Evolutionary conservation across 2,113 vertebrate species (phyloP).

Genomic region (Pangasianodon hypophthalmus): DNA sequence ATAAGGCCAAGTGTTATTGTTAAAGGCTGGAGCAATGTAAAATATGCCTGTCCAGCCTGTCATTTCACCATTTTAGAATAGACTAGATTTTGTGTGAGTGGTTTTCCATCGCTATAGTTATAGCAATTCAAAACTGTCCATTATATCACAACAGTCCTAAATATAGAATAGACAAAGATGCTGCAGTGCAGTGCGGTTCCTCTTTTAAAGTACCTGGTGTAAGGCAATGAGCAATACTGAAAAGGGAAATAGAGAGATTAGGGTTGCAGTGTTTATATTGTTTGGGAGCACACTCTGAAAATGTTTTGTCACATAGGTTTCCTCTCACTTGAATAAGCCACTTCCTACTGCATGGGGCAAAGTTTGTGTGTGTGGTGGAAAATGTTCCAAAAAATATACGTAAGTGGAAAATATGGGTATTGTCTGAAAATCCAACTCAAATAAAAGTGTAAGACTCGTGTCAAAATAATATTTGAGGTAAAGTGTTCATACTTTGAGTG

Average conservation of each 20-base stretch:
- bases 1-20: background rate
- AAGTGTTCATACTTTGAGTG: background rate
- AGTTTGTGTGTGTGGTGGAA: background rate
- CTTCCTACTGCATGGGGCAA: background rate
- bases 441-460: background rate
- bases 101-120: conserved; percentile 14
- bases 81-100: conserved; percentile 36
- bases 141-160: conserved; percentile 2
- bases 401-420: background rate
- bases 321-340: background rate
- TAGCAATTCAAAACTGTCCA: conserved; percentile 38
- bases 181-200: conserved; percentile 11
- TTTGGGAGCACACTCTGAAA: background rate
- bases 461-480: background rate
- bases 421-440: background rate
- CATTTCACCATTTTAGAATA: conserved; percentile 19
- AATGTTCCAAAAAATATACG: background rate
- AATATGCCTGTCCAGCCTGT: background rate
- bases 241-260: conserved; percentile 7
- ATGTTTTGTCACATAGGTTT: conserved; percentile 3
- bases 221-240: conserved; percentile 15
- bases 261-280: background rate
- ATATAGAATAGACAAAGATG: conserved; percentile 19
- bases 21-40: conserved; percentile 6
- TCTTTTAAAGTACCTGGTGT: conserved; percentile 27